Conservation (phyloP, 2,888 invertebrate genomes). For the Trichogramma evanescens region DNA sequence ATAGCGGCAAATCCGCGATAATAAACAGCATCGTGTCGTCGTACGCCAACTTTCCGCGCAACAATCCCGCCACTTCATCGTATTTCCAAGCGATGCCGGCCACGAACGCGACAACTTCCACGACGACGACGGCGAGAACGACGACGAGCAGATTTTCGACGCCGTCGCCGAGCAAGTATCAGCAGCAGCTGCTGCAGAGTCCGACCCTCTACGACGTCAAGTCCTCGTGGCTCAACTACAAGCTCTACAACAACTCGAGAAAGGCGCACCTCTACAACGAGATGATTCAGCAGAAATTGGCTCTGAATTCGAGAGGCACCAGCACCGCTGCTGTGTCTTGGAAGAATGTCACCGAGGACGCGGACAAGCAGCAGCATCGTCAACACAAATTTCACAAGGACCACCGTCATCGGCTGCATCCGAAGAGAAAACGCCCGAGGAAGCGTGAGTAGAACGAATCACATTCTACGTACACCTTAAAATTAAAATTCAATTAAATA, state of each 20-base stretch:
- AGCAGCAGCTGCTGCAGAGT: neutral
- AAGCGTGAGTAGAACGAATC: constrained; percentile 32
- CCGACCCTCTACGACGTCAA: neutral
- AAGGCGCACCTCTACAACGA: constrained; percentile 35
- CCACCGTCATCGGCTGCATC: constrained; percentile 38
- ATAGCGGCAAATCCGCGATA: constrained; percentile 39
- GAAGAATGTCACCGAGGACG: constrained; percentile 23
- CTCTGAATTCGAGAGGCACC: constrained; percentile 27
- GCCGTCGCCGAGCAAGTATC: neutral
- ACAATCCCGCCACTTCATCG: constrained; percentile 17
- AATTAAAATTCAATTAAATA: too few relatives aligned
- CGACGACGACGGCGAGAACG: constrained; percentile 11
- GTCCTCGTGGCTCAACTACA: neutral
- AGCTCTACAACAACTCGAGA: constrained; percentile 16
- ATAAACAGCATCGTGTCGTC: constrained; percentile 40
- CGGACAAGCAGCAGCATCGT: constrained; percentile 34
- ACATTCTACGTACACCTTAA: too few relatives aligned
- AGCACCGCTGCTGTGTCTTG: constrained; percentile 12
- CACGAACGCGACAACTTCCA: constrained; percentile 17
- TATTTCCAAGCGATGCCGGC: neutral
- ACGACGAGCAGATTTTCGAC: neutral
- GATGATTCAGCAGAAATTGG: constrained; percentile 37
- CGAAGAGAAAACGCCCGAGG: constrained; percentile 38
- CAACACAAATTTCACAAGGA: neutral
- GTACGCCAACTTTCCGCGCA: constrained; percentile 33